phyloP scores from a whole-genome alignment of 2,797 vertebrate species.

The Furcifer pardalis region DNA sequence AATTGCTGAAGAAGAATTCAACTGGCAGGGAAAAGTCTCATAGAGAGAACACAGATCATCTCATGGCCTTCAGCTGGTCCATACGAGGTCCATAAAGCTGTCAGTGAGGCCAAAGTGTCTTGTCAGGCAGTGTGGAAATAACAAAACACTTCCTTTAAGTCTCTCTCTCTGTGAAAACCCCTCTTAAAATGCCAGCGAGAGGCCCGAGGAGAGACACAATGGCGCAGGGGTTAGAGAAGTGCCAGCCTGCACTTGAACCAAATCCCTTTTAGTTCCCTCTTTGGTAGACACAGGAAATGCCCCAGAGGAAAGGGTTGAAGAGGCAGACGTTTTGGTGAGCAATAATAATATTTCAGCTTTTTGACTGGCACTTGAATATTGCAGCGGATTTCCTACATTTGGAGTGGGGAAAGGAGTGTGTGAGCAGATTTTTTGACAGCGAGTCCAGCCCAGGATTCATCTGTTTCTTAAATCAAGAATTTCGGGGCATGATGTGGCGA shows the following conservation, averaged over 20 bases:
- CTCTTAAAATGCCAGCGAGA: conserved; percentile 58
- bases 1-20: too few relatives aligned
- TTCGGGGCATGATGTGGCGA: conserved; percentile 23
- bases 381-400: conserved; percentile 36
- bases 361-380: neutral
- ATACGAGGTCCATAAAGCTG: conserved; percentile 59
- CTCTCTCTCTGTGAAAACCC: conserved; percentile 54
- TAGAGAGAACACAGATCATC: conserved; percentile 59
- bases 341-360: conserved; percentile 57
- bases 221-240: conserved; percentile 32
- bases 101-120: conserved; percentile 42
- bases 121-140: conserved; percentile 46
- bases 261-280: neutral
- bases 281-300: conserved; percentile 47
- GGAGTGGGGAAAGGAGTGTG: conserved; percentile 37
- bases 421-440: conserved; percentile 64
- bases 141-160: conserved; percentile 40
- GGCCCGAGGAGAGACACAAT: conserved; percentile 49
- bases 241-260: conserved; percentile 30
- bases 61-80: conserved; percentile 49
- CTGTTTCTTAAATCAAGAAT: conserved; percentile 61
- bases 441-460: conserved; percentile 52
- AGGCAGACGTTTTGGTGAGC: conserved; percentile 49
- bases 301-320: conserved; percentile 42
- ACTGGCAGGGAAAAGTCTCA: conserved; percentile 41